Base-by-base conservation (phyloP, 2,888 invertebrate species). In the Conchocele bisecta region DNA sequence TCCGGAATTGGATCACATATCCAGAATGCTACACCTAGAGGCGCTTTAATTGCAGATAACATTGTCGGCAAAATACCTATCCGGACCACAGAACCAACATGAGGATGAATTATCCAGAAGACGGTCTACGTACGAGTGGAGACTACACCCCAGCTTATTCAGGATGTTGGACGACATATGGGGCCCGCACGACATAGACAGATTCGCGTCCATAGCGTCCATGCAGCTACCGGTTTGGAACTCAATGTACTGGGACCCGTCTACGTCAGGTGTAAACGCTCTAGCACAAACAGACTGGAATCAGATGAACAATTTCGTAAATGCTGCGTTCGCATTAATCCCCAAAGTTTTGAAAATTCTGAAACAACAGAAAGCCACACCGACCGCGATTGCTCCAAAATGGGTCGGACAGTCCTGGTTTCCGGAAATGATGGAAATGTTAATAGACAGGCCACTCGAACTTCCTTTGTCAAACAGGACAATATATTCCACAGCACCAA, bases 271-370 rank as follows among this genome's bases (percentile, higher is more conserved):
- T 7, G 35, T 69, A 24, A 50, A 61, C 46, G 54, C 48, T 3
- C n/a, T 68, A n/a, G 39, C 56, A 13, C 68, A 69, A 20, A 54
- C 17, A 35, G 54, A 70, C 33, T 70, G 63, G 46, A 35, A 13
- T 3, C 3, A 3, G 2, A 41, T 41, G 42, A 70, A 63, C 58
- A 69, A 70, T 44, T 63, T 28, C 41, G 50, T 70, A 13, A 70
- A 70, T 29, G 39, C 63, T 24, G 63, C 63, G 4, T 61, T 69
- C 24, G 46, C 48, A 11, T 29, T 57, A 11, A 61, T 69, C 35
- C 58, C 63, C 20, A 35, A 51, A 26, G 44, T 69, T 0, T 35
- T 70, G 17, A 26, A 44, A 2, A 11, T 58, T 0, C 13, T 63
- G 3, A 29, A 24, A 13, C 5, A 53, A 29, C 63, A 69, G 39